Evolutionary conservation across 2,797 vertebrate species (phyloP).

Genomic region (Harpagifer antarcticus): DNA sequence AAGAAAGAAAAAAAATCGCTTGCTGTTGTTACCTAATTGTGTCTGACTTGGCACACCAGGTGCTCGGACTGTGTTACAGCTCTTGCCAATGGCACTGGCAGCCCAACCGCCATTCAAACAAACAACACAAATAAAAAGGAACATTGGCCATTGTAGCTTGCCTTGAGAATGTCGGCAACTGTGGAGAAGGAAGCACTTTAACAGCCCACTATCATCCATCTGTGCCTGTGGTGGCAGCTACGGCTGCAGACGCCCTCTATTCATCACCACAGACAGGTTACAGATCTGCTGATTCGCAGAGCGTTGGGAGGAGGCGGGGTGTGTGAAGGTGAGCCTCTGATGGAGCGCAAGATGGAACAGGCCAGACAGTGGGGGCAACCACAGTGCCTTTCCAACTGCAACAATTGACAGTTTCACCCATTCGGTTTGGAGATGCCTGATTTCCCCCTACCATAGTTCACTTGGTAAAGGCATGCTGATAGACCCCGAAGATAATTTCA

Average conservation of each 20-base stretch:
- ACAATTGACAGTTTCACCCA: conserved; percentile 57
- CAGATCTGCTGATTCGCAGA: conserved; percentile 70
- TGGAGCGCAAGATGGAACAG: conserved; percentile 40
- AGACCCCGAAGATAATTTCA: conserved; percentile 30
- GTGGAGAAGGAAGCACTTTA: conserved; percentile 70
- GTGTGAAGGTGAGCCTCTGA: conserved; percentile 33
- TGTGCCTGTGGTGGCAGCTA: conserved; percentile 65
- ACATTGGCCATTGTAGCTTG: conserved; percentile 21
- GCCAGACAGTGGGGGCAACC: conserved; percentile 56
- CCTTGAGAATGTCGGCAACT: conserved; percentile 53
- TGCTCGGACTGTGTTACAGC: conserved; percentile 23
- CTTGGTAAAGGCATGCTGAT: not conserved
- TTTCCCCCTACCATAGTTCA: conserved; percentile 25
- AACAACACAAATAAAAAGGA: conserved; percentile 33
- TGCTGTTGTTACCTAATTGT: not conserved
- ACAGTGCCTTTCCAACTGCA: conserved; percentile 38
- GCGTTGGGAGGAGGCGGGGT: conserved; percentile 13
- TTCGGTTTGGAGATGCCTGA: conserved; percentile 31
- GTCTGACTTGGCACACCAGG: conserved; percentile 19
- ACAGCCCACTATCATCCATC: conserved; percentile 71
- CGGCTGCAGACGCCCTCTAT: conserved; percentile 67
- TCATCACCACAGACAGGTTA: conserved; percentile 74
- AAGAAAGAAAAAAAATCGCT: not conserved
- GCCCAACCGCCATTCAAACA: conserved; percentile 32
- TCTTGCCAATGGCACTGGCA: conserved; percentile 14